A percentile compares a stretch with the other conserved stretches of the same genome.
These are phyloP conservation scores for Wasmannia auropunctata DNA, from an alignment of 1,140 invertebrate genomes.

Conservation along the genomic window DNA sequence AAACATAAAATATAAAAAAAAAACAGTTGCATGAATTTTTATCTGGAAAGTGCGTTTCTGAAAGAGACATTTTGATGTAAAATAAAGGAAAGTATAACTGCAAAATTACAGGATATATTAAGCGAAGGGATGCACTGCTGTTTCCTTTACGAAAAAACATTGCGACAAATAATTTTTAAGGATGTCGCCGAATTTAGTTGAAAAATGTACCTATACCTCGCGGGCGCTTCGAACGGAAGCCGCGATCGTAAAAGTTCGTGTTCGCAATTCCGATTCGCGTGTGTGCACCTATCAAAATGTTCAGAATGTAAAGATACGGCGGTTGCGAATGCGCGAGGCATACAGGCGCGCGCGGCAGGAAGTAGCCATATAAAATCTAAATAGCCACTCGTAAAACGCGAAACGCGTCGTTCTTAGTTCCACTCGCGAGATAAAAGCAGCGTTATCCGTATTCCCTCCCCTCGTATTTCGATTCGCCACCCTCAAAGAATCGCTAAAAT, in stretches of 20 bases:
- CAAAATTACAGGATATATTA: not conserved
- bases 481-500: constrained; percentile 37
- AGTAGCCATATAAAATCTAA: constrained; percentile 70
- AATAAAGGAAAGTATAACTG: not conserved
- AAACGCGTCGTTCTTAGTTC: constrained; percentile 59
- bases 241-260: constrained; percentile 14
- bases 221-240: not conserved
- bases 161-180: not conserved
- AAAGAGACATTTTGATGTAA: not conserved
- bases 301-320: constrained; percentile 13
- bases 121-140: not conserved
- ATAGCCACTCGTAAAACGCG: constrained; percentile 70
- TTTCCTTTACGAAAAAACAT: not conserved
- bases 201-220: not conserved
- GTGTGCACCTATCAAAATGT: constrained; percentile 28
- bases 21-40: not conserved
- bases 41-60: not conserved
- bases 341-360: not conserved
- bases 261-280: constrained; percentile 30
- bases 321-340: not conserved
- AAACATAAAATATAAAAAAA: not conserved
- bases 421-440: constrained; percentile 24
- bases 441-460: not conserved
- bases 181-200: not conserved
- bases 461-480: constrained; percentile 2